These are phyloP conservation scores for Heteromyza rotundicornis DNA, from an alignment of 2,888 invertebrate species.

Conservation along the genomic window DNA sequence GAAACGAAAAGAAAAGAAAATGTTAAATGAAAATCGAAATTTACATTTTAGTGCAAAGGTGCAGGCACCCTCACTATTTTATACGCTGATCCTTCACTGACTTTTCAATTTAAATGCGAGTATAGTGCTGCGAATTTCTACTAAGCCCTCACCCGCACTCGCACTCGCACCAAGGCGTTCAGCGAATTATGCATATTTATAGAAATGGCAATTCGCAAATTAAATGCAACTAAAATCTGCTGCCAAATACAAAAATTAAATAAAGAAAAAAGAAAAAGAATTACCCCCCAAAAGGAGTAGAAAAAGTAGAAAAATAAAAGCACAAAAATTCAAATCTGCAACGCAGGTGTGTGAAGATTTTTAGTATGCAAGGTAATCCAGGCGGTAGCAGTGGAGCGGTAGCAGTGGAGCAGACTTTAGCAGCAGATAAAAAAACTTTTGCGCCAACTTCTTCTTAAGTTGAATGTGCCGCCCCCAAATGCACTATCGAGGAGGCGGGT, in stretches of 20 bases:
- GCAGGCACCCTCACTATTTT: conserved; percentile 9
- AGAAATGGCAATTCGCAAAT: conserved; percentile 33
- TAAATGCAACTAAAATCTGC: conserved; percentile 14
- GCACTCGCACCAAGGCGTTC: neutral
- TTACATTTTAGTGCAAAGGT: neutral
- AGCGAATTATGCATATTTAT: conserved; percentile 47
- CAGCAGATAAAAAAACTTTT: conserved; percentile 22
- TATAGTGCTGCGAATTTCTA: neutral
- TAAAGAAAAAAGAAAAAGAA: neutral
- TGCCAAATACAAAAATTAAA: neutral
- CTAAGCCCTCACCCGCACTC: neutral
- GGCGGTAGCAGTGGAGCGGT: too few relatives aligned
- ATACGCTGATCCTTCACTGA: conserved; percentile 15
- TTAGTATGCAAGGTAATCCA: conserved; percentile 17
- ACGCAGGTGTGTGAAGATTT: conserved; percentile 17
- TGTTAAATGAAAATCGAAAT: neutral
- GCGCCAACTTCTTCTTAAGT: conserved; percentile 28
- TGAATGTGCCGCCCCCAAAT: neutral
- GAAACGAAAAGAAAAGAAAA: neutral
- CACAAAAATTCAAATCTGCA: neutral
- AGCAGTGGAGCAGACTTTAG: neutral
- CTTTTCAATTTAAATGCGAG: neutral
- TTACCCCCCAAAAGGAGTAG: neutral
- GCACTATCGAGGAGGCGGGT: too few relatives aligned
- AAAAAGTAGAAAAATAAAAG: neutral